These are phyloP conservation scores for Sycophila sp. DNA, from an alignment of 1,140 invertebrate genomes.

Conservation along the genomic window DNA sequence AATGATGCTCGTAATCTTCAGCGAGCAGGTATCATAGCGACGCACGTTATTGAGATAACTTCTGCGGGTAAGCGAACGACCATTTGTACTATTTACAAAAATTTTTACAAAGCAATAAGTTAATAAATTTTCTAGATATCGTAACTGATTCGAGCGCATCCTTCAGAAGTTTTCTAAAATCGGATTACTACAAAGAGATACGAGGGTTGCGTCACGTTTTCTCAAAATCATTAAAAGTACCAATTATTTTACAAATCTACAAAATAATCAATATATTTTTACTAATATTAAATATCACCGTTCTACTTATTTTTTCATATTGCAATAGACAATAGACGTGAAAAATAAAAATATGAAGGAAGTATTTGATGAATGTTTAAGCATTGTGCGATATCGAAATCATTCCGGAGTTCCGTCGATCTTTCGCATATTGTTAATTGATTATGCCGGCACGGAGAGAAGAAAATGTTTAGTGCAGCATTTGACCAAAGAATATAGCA, in stretches of 20 bases:
- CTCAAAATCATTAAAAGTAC: slow-evolving; percentile 46
- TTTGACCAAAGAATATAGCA: slow-evolving; percentile 49
- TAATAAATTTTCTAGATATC: too few species aligned
- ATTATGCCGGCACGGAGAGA: slow-evolving; percentile 48
- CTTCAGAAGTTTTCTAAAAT: neutral
- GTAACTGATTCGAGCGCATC: neutral
- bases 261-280: neutral
- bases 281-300: neutral
- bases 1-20: slow-evolving; percentile 62
- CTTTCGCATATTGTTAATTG: slow-evolving; percentile 55
- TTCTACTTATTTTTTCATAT: neutral
- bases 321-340: slow-evolving; percentile 47
- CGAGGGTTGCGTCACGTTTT: slow-evolving; percentile 46
- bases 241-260: neutral
- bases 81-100: too few species aligned
- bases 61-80: slow-evolving; percentile 41
- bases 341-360: slow-evolving; percentile 46
- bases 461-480: slow-evolving; percentile 46
- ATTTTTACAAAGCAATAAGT: too few species aligned
- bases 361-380: slow-evolving; percentile 46
- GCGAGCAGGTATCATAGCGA: slow-evolving; percentile 63
- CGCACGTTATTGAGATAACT: slow-evolving; percentile 65
- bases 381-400: slow-evolving; percentile 42
- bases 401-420: slow-evolving; percentile 45
- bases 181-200: slow-evolving; percentile 26